Evolutionary conservation across 2,113 vertebrate genomes (phyloP), one percentile per base, ranked within the genome.

Genomic region (Dasypus novemcinctus): DNA sequence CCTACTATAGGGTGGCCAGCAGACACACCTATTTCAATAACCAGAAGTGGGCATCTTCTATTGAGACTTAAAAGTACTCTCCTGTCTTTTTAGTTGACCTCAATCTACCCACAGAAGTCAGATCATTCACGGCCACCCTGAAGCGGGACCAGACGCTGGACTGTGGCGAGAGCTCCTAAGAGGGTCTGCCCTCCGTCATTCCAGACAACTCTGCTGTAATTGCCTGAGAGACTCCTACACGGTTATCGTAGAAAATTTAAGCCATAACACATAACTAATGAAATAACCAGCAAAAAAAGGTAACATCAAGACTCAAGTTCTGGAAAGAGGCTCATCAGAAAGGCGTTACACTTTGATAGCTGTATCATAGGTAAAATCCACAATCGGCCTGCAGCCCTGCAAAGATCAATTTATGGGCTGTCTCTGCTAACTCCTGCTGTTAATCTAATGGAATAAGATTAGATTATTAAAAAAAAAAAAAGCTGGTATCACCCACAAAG

Each of bases 211-310:
- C 15, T 46, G 59, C 1, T 10, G n/a, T 21, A 38, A 87, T 17
- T 72, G 61, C 21, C 59, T 49, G 1, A 54, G 63, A 81, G 4
- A 71, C 20, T 61, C 61, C 78, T 38, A 41, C 0, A 2, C 5
- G 18, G 27, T 0, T 75, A 36, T 63, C 23, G 7, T 0, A 7
- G 72, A 78, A 84, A 93, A 91, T 14, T 49, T 54, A 90, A 86
- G 87, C 87, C 61, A 43, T 33, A 46, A 79, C 3, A 57, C 41
- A 8, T 54, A 85, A 72, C 31, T 82, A 78, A 90, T 79, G 41
- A 94, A 92, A 95, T 75, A 90, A 90, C 10, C 64, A 90, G 33
- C 43, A 89, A 78, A 90, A 69, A 79, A 80, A 74, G 36, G 31
- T 76, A 80, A 69, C 33, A 43, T 64, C 18, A n/a, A 84, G 54